A percentile compares a stretch with the other conserved stretches of the same genome.
Evolutionary conservation across 2,113 vertebrate genomes (phyloP).

Genomic region (Nannospalax galili): DNA sequence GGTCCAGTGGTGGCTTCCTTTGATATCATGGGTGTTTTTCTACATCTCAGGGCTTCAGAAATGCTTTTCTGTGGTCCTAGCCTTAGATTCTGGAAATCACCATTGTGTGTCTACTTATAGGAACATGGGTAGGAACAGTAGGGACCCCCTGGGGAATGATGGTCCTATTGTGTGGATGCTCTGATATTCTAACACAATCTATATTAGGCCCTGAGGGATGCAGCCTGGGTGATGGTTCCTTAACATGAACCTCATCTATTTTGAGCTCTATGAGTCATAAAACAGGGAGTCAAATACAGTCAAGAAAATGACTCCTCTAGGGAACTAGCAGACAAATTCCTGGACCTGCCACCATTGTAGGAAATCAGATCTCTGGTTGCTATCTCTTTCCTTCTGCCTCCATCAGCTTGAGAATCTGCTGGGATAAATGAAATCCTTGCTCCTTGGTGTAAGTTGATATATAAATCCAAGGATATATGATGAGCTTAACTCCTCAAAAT

Average conservation of each 20-base stretch:
- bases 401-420: not conserved
- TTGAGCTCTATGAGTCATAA: conserved; percentile 63
- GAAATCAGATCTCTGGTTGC: conserved; percentile 11
- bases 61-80: not conserved
- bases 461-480: conserved; percentile 62
- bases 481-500: conserved; percentile 63
- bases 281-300: not conserved
- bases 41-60: not conserved
- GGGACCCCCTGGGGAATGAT: not conserved
- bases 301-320: conserved; percentile 56
- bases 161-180: not conserved
- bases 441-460: conserved; percentile 57
- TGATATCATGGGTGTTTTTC: not conserved
- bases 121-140: not conserved
- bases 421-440: conserved; percentile 54
- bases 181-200: not conserved
- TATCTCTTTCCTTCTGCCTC: not conserved
- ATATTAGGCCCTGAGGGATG: not conserved
- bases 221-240: conserved; percentile 46
- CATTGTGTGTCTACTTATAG: not conserved
- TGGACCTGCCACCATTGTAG: not conserved
- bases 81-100: not conserved
- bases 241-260: conserved; percentile 26
- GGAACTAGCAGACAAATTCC: conserved; percentile 45
- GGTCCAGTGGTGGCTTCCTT: not conserved